Evolutionary conservation across 2,888 invertebrate species (phyloP).

Genomic region (Aromia moschata): DNA sequence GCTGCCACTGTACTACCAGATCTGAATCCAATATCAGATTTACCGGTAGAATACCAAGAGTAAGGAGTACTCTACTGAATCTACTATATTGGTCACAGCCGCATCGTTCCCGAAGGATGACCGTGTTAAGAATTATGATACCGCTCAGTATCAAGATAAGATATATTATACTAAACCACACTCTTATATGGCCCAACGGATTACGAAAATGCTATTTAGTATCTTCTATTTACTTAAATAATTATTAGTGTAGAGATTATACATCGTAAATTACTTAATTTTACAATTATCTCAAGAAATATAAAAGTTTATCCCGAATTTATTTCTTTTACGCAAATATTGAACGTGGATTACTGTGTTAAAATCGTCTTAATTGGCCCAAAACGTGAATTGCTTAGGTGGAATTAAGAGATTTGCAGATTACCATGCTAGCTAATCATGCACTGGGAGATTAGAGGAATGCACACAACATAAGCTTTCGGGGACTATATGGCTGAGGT

Average conservation of each 20-base stretch:
- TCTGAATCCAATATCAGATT: too few relatives aligned
- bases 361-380: constrained; percentile 12
- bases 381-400: constrained; percentile 2
- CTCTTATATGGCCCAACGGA: constrained; percentile 18
- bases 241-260: constrained; percentile 25
- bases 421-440: background rate
- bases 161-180: constrained; percentile 9
- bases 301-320: constrained; percentile 23
- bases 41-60: too few relatives aligned
- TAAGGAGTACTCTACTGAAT: too few relatives aligned
- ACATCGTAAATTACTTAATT: constrained; percentile 19
- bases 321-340: constrained; percentile 17
- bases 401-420: constrained; percentile 3
- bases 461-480: too few relatives aligned
- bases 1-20: too few relatives aligned
- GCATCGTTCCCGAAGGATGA: too few relatives aligned
- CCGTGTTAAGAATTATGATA: too few relatives aligned
- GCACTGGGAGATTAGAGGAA: too few relatives aligned
- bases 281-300: constrained; percentile 23
- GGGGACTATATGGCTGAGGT: too few relatives aligned
- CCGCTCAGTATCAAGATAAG: constrained; percentile 16
- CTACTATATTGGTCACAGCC: too few relatives aligned
- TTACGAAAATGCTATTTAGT: constrained; percentile 17
- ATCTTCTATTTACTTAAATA: constrained; percentile 24
- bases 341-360: constrained; percentile 18